Base-by-base conservation (phyloP, 2,113 vertebrate genomes). In the Anoplopoma fimbria region DNA sequence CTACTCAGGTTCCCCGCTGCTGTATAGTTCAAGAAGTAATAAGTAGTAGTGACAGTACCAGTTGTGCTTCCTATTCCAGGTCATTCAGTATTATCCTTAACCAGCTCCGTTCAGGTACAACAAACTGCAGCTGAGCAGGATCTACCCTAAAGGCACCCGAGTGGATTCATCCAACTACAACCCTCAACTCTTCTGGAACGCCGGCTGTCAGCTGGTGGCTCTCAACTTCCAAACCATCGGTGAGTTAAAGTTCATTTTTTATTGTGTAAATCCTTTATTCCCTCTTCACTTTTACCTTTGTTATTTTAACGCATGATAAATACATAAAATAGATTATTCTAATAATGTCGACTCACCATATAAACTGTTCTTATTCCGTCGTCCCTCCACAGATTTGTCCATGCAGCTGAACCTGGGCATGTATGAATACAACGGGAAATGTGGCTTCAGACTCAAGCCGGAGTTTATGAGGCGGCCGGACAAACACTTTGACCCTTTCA, bases 131-230 rank as follows among this genome's bases (percentile, higher is more conserved):
- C 96, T 99, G 67, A 99, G 98, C 89, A 95, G 98, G 77, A 98
- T 99, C 90, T 99, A 99, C 89, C 98, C 98, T 0, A 99, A 99
- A 93, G 98, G 98, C 81, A 99, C 98, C 0, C 94, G 98, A 21
- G 98, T 99, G 67, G 98, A 99, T 90, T 99, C 98, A 12, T 99
- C 98, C 0, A 99, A 99, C 95, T 99, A 99, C 88, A 99, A 99
- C 96, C 98, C 98, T 12, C 98, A 99, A 79, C 96, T 99, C 77
- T 99, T 99, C 88, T 99, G 98, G 98, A 99, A 99, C 0, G 97
- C 98, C 0, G 98, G 98, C 69, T 99, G 98, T 92, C 98, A 99
- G 82, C 96, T 99, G 93, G 98, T 99, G 10, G 98, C 98, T 5
- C 96, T 99, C 51, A 99, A 99, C 93, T 99, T 99, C 92, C 98